phyloP scores from a whole-genome alignment of 2,797 vertebrate species.

The Glossophaga mutica region DNA sequence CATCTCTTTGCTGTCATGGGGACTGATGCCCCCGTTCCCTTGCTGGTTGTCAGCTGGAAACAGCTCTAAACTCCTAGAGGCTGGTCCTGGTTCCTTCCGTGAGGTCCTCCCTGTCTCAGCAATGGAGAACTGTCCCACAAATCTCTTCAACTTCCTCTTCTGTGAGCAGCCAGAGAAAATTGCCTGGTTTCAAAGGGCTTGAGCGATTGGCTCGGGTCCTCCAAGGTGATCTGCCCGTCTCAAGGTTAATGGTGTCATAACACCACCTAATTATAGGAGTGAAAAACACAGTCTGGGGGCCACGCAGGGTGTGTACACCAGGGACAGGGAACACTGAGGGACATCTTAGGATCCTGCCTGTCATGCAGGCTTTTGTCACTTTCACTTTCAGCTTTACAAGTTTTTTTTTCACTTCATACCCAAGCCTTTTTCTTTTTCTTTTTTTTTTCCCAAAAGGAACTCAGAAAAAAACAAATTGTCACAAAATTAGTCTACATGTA shows the following conservation, averaged over 20 bases:
- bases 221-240: background rate
- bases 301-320: background rate
- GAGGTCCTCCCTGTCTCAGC: background rate
- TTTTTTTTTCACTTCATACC: background rate
- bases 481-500: background rate
- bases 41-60: background rate
- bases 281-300: background rate
- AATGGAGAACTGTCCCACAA: background rate
- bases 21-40: background rate
- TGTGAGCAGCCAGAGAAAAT: background rate
- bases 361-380: background rate
- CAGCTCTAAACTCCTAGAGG: background rate
- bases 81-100: background rate
- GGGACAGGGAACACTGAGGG: background rate
- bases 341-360: background rate
- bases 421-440: background rate
- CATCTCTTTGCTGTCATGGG: background rate
- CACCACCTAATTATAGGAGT: background rate
- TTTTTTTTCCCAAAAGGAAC: background rate
- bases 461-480: slow-evolving; percentile 2
- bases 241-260: background rate
- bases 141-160: background rate
- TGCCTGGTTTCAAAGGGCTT: background rate
- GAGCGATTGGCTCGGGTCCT: background rate
- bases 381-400: background rate